Evolutionary conservation across 2,113 vertebrate species (phyloP), one percentile per base, ranked within the genome.

Genomic region (Uria aalge): DNA sequence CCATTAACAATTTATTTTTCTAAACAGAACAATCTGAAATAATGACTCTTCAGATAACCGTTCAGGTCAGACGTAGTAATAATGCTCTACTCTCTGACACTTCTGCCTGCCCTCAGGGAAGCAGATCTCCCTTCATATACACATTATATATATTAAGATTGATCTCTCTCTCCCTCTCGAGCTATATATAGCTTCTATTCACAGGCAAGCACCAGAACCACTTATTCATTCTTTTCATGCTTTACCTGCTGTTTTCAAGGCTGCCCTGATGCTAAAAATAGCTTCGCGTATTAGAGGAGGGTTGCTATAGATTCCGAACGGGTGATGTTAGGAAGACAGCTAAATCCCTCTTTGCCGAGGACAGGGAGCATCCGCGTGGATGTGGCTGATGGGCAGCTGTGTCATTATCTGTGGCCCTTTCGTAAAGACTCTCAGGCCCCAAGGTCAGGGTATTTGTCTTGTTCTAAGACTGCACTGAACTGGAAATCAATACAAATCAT

Each of bases 231-330:
- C 94, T 79, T 83, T 94, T 91, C 92, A 87, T 91, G 92, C 95
- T 89, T 94, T 96, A 96, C 95, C 96, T 97, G 94, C 92, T 94
- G 94, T 72, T 90, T 95, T 95, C 92, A 96, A 96, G 94, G 91
- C 95, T 94, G 92, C 83, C 79, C 91, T 89, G 76, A 60, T 92
- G 89, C 95, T 94, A 97, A 94, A 96, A 96, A 96, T 97, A 96
- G 88, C 85, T 91, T 59, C 0, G 0, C 63, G 38, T 95, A 91
- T 92, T 94, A 94, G 57, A 91, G 76, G 34, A 97, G 50, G 79
- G 94, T 97, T 94, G 94, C 97, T 94, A 96, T 90, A 96, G 94
- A 91, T 96, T 95, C 95, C 52, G 87, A 90, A 87, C 64, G 63
- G 55, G 67, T 69, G 89, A 91, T 85, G 86, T 91, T 91, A 71